phyloP scores from a whole-genome alignment of 2,888 invertebrate species.

The Stenodera caucasica region DNA sequence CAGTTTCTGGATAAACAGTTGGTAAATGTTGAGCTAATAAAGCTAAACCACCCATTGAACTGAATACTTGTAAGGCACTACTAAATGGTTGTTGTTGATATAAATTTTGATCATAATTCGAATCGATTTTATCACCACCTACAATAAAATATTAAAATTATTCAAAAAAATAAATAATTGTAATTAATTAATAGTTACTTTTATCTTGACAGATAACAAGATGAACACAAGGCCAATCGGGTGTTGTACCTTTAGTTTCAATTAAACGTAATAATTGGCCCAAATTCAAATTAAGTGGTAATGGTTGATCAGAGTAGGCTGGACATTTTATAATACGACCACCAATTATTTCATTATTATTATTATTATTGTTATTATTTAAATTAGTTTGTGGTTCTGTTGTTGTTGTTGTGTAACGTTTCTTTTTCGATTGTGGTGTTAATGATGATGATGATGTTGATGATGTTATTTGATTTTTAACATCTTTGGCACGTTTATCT shows the following conservation, averaged over 20 bases:
- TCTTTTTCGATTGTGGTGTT: conserved; percentile 53
- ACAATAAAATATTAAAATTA: background rate
- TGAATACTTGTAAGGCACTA: conserved; percentile 80
- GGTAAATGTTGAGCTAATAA: conserved; percentile 87
- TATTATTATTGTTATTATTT: conserved; percentile 21
- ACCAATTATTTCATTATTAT: conserved; percentile 44
- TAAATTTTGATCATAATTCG: conserved; percentile 21
- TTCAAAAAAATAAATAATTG: conserved; percentile 13
- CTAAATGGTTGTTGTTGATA: conserved; percentile 49
- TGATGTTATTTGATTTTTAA: conserved; percentile 63
- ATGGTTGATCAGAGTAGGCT: conserved; percentile 47
- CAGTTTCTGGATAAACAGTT: conserved; percentile 81
- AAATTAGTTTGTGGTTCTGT: conserved; percentile 7
- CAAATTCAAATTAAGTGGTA: conserved; percentile 51
- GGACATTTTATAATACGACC: conserved; percentile 51
- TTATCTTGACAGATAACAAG: conserved; percentile 52
- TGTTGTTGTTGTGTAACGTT: conserved; percentile 41
- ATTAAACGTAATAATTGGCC: conserved; percentile 53
- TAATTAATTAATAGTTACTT: conserved; percentile 38
- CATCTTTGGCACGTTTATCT: conserved; percentile 85
- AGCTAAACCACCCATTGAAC: conserved; percentile 84
- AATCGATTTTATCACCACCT: conserved; percentile 24
- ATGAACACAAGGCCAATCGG: conserved; percentile 55
- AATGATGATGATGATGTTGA: conserved; percentile 37
- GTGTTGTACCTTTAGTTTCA: conserved; percentile 45